These are phyloP conservation scores for Dissostichus mawsoni DNA, from an alignment of 2,113 vertebrate genomes.

Conservation along the genomic window DNA sequence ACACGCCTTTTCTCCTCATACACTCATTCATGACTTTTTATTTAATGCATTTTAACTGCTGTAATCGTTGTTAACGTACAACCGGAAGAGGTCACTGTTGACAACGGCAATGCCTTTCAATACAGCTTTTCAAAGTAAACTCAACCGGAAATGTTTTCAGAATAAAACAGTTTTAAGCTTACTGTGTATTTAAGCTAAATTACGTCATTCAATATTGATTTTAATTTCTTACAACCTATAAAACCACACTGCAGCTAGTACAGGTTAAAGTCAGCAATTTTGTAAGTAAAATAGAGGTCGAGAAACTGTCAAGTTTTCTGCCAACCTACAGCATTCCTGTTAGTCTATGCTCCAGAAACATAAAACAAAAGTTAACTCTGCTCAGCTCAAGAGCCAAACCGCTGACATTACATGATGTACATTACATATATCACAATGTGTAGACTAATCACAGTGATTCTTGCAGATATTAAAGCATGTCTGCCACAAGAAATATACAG, in stretches of 20 bases:
- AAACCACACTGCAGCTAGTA: conserved; percentile 62
- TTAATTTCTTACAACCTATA: conserved; percentile 40
- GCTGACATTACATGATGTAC: conserved; percentile 14
- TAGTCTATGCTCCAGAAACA: conserved; percentile 38
- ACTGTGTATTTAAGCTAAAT: no score
- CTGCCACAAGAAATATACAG: conserved; percentile 45
- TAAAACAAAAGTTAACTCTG: conserved; percentile 53
- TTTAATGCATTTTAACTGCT: no score
- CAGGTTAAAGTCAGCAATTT: conserved; percentile 79
- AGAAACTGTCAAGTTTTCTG: conserved; percentile 63
- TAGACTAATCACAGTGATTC: conserved; percentile 2
- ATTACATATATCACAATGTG: conserved; percentile 2
- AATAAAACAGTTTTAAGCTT: no score
- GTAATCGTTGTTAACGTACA: no score
- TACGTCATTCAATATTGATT: no score
- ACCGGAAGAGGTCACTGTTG: no score
- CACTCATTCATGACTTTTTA: no score
- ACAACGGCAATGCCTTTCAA: no score
- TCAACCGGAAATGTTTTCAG: no score
- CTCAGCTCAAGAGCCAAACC: conserved; percentile 11
- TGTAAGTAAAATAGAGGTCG: conserved; percentile 72
- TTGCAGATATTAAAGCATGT: conserved; percentile 20
- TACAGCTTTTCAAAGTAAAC: no score
- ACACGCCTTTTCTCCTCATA: no score
- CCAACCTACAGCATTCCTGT: conserved; percentile 44